Evolutionary conservation across 2,888 invertebrate species (phyloP), one percentile per base, ranked within the genome.

Genomic region (Anodontia alba): DNA sequence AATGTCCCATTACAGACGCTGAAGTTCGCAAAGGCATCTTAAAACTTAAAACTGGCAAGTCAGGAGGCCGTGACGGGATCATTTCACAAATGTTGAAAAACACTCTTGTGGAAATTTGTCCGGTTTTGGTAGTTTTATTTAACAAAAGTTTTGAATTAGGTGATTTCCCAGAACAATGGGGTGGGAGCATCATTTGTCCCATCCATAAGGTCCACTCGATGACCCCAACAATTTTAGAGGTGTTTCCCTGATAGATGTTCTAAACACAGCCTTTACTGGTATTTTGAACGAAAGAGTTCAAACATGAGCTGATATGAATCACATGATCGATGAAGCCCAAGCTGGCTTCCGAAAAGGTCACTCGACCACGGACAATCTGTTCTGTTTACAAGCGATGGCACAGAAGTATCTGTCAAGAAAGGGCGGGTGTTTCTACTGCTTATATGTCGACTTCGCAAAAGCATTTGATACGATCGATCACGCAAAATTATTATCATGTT

Each of bases 151-250:
- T 67, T 33, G 67, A 10, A 3, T 10, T 23, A 8, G 67, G 67
- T 31, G 38, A 38, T 2, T 67, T 33, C 20, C 67, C 67, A 17
- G n/a, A 67, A 23, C 1, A 38, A 2, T 31, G 67, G 67, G 33
- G 8, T n/a, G 10, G 8, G 5, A 67, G 67, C 20, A 67, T 67
- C 20, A 17, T 67, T 38, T 67, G 67, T 67, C 67, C 67, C 15
- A 67, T 67, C 8, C 67, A 67, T 23, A 67, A 67, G 67, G 67
- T 2, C 36, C 67, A 8, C 3, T 67, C 3, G 23, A 36, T 36
- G 67, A 67, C 23, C 67, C 67, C 2, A 67, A 67, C 20, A 67
- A 67, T 33, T 62, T 31, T 26, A 62, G 62, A 62, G 62, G 62
- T 7, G 26, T 62, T 23, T 62, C 62, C 2, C 29, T 31, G 5